These are phyloP conservation scores for Rousettus madagascariensis DNA, from an alignment of 2,797 vertebrate species.

Conservation along the genomic window DNA sequence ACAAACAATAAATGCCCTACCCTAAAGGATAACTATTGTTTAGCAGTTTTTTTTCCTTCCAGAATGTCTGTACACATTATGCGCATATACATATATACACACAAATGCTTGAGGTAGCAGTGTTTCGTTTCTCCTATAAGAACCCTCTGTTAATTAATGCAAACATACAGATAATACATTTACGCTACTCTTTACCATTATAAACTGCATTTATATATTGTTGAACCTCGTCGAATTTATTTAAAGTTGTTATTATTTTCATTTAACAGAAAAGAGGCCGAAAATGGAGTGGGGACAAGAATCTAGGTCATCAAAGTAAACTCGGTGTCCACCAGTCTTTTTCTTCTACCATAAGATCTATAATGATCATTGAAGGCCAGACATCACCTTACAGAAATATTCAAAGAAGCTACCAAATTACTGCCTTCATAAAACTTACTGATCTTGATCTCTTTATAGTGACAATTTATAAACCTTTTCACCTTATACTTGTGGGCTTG, in stretches of 20 bases:
- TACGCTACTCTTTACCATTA: not conserved
- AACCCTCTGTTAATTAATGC: not conserved
- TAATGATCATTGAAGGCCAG: not conserved
- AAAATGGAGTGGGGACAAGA: not conserved
- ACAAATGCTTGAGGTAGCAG: not conserved
- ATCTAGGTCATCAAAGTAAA: not conserved
- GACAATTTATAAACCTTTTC: not conserved
- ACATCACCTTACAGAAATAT: not conserved
- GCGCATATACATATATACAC: not conserved
- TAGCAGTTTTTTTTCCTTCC: not conserved
- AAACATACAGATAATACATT: not conserved
- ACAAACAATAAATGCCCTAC: not conserved
- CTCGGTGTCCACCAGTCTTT: not conserved
- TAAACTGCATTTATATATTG: not conserved
- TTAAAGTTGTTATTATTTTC: not conserved
- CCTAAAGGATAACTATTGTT: not conserved
- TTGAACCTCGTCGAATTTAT: not conserved
- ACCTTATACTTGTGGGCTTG: not conserved
- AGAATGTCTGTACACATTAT: not conserved
- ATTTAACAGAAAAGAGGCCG: not conserved
- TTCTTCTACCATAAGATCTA: not conserved
- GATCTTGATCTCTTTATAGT: not conserved
- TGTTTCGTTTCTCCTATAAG: not conserved
- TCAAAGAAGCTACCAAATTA: not conserved
- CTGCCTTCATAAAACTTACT: not conserved